Conservation (phyloP, 2,113 vertebrate genomes). For the Megaleporinus macrocephalus region DNA sequence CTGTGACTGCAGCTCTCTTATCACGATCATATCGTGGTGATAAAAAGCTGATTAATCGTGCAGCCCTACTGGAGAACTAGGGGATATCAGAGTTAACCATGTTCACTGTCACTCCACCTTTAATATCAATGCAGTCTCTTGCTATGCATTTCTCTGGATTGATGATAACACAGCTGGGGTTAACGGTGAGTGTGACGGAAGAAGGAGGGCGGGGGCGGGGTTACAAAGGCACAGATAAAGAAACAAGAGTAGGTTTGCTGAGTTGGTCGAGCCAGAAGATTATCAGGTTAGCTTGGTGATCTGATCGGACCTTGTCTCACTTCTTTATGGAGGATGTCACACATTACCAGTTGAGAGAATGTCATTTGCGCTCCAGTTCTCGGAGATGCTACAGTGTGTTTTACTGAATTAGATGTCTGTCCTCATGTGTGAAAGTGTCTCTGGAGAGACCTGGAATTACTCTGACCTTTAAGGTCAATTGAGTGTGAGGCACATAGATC, state of each 20-base stretch:
- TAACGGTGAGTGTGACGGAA: constrained; percentile 36
- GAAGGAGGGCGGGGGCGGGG: background rate
- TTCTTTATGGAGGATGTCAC: constrained; percentile 35
- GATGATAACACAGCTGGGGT: constrained; percentile 52
- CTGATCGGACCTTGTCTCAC: constrained; percentile 29
- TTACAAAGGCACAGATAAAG: background rate
- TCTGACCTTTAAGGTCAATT: constrained; percentile 1
- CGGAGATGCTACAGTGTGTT: background rate
- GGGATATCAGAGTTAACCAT: constrained; percentile 33
- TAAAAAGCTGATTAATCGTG: no score
- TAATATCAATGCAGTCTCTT: no score
- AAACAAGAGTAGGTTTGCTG: background rate
- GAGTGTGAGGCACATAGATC: background rate
- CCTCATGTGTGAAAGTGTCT: background rate
- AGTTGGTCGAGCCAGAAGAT: constrained; percentile 10
- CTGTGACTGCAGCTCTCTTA: no score
- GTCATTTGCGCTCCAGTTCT: constrained; percentile 29
- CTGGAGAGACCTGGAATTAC: constrained; percentile 7
- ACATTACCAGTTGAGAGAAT: constrained; percentile 36
- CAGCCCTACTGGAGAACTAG: background rate
- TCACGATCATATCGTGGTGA: no score
- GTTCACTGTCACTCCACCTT: constrained; percentile 32
- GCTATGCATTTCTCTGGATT: constrained; percentile 36
- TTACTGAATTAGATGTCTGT: background rate
- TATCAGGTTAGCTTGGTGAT: constrained; percentile 7